Conservation (phyloP, 2,797 vertebrate genomes). For the Poeciliopsis paucimaculata region DNA sequence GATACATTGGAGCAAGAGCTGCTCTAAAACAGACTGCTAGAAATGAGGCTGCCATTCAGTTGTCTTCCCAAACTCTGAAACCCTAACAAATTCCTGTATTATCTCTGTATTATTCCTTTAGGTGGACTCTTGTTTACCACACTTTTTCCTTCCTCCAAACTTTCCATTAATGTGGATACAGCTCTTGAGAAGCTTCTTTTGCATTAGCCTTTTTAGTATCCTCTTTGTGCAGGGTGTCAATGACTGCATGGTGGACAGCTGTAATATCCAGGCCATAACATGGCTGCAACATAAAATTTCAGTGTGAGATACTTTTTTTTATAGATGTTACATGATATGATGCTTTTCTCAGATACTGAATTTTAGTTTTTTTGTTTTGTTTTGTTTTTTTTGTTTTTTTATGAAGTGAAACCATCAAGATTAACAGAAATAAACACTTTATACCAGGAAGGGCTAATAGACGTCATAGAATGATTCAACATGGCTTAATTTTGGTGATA, state of each 20-base stretch:
- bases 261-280: neutral
- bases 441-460: neutral
- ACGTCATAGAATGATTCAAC: neutral
- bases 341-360: neutral
- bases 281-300: neutral
- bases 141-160: constrained; percentile 1
- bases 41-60: neutral
- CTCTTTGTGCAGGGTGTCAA: neutral
- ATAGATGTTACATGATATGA: neutral
- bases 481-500: neutral
- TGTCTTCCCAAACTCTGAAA: neutral
- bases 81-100: no score
- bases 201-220: neutral
- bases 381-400: neutral
- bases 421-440: neutral
- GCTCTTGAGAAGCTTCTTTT: neutral
- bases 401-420: neutral
- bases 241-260: neutral
- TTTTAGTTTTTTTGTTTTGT: neutral
- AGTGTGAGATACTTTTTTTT: neutral
- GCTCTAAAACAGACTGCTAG: neutral
- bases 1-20: neutral
- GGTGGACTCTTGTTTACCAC: neutral
- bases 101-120: neutral
- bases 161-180: neutral